Evolutionary conservation across 2,113 vertebrate species (phyloP).

Genomic region (Tachuris rubrigastra): DNA sequence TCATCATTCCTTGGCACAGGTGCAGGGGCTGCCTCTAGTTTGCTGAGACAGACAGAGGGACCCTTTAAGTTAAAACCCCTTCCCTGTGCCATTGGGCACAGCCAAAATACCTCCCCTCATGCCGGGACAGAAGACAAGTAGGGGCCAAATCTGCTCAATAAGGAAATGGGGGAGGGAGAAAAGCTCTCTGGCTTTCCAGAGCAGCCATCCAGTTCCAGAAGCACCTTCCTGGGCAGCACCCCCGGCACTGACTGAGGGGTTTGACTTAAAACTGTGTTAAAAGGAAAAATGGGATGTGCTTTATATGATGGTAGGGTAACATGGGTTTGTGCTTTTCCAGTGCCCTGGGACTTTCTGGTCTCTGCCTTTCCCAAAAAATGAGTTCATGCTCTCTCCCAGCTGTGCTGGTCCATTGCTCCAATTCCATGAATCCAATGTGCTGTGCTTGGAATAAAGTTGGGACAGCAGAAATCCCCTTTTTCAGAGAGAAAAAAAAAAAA

Average conservation of each 20-base stretch:
- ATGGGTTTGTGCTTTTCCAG: rapidly evolving
- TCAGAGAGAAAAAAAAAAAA: too few relatives aligned
- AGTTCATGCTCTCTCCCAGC: neutral
- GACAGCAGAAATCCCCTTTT: neutral
- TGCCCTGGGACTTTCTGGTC: neutral
- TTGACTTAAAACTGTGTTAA: neutral
- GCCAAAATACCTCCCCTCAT: neutral
- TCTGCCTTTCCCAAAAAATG: neutral
- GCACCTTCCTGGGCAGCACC: neutral
- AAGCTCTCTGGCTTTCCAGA: neutral
- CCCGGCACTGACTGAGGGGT: neutral
- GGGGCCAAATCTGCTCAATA: neutral
- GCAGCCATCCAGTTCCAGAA: rapidly evolving
- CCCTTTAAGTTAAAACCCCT: neutral
- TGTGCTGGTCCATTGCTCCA: rapidly evolving
- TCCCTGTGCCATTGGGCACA: neutral
- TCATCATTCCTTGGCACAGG: rapidly evolving
- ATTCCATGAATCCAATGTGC: neutral
- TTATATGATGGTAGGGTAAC: neutral
- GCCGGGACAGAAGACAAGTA: neutral
- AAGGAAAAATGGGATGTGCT: neutral
- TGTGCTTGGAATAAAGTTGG: neutral
- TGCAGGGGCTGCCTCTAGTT: neutral
- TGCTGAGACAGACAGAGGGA: neutral
- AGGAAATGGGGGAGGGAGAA: neutral